A percentile compares a stretch with the other conserved stretches of the same genome.
Evolutionary conservation across 2,113 vertebrate species (phyloP).

Genomic region (Catharus minimus): DNA sequence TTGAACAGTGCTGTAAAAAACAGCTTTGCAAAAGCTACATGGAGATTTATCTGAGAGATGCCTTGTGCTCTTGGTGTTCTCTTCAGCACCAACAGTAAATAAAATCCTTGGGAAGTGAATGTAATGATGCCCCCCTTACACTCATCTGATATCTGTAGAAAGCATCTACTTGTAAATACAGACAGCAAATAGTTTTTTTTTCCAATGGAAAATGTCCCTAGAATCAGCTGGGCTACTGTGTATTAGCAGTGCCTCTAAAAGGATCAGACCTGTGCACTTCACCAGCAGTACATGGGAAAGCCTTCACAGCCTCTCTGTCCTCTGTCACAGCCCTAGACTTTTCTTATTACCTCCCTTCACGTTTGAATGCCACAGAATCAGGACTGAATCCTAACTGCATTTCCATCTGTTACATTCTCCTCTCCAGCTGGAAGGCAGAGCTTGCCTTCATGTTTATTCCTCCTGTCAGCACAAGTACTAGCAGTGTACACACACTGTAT

Average conservation of each 20-base stretch:
- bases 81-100: background rate
- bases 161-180: background rate
- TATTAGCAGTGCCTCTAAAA: background rate
- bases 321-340: background rate
- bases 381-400: background rate
- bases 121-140: background rate
- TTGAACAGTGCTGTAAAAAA: background rate
- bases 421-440: background rate
- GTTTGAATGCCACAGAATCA: background rate
- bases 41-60: background rate
- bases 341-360: background rate
- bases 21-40: background rate
- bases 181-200: background rate
- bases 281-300: background rate
- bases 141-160: background rate
- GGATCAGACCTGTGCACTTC: background rate
- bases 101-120: background rate
- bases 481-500: background rate
- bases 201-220: background rate
- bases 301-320: background rate
- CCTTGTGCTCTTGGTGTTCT: background rate
- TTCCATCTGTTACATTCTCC: background rate
- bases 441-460: background rate
- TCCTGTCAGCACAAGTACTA: background rate
- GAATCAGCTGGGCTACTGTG: background rate